Evolutionary conservation across 92 coral and sea anemone species (phyloP), one percentile per base, ranked within the genome.

Genomic region (Virgularia gustaviana): DNA sequence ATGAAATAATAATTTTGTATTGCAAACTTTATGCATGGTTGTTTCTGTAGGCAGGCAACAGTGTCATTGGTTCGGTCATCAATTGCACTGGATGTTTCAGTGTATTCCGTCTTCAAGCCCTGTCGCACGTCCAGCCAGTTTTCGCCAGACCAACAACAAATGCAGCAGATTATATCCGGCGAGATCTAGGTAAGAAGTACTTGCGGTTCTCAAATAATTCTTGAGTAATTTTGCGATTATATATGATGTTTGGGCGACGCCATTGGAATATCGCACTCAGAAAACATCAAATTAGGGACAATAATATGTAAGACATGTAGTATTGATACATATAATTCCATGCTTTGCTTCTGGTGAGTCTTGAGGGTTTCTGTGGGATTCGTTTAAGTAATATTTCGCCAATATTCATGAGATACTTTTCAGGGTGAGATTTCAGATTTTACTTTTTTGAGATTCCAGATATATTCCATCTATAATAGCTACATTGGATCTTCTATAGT

Each of bases 71-170:
- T 7, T 89, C 96, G 4, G 88, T 89, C 33, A 27, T 89, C 75
- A 83, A 88, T 20, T 75, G 90, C 54, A 87, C 90, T 24, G 96
- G 96, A 27, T 89, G 96, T 74, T 89, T 89, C 76, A 86, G 96
- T 35, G 74, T 86, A n/a, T 89, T 82, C 76, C 85, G 96, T 24
- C 70, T 85, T 53, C 81, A 81, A 49, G 90, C 90, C 36, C 79
- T 89, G 23, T 68, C 88, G 11, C 86, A 86, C 12, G 84, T 83
- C 0, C 52, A 86, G 13, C 90, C 87, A 35, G 85, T 56, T 22
- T 89, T 86, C 71, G 83, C 96, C 32, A 77, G 83, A 24, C 53
- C 59, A 22, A 87, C 85, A n/a, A 73, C 77, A 62, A 77, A 79
- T 45, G 95, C 85, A 33, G 85, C 78, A 19, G 88, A 87, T 24